Conservation (phyloP, 1,140 invertebrate genomes). For the Brachionus calyciflorus region DNA sequence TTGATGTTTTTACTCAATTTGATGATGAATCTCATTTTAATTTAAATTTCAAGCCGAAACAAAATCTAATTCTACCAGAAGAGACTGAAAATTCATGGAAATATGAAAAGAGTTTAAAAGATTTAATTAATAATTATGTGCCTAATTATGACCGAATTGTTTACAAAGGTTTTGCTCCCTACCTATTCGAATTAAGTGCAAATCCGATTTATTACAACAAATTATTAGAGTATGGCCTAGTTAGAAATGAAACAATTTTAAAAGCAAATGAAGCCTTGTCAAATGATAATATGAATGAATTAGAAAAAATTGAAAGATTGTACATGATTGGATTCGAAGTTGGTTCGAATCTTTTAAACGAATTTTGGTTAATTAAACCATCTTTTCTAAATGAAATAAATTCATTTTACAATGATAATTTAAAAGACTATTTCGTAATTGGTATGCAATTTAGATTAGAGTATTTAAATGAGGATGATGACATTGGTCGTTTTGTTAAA, state of each 20-base stretch:
- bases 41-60: neutral
- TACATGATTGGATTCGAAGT: neutral
- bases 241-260: neutral
- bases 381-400: neutral
- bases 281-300: neutral
- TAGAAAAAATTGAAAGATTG: neutral
- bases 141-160: neutral
- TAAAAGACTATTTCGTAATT: neutral
- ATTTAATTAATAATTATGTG: neutral
- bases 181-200: neutral
- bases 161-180: neutral
- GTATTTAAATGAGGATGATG: neutral
- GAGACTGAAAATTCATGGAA: neutral
- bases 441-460: conserved; percentile 5
- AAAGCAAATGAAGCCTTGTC: neutral
- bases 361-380: neutral
- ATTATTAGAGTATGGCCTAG: neutral
- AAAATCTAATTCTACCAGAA: neutral
- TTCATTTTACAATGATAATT: neutral
- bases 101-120: neutral
- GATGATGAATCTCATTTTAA: neutral
- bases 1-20: neutral
- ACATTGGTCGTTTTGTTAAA: neutral
- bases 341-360: neutral
- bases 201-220: neutral